These are phyloP conservation scores for Phrixothrix hirtus DNA, from an alignment of 2,888 invertebrate species.

Conservation along the genomic window DNA sequence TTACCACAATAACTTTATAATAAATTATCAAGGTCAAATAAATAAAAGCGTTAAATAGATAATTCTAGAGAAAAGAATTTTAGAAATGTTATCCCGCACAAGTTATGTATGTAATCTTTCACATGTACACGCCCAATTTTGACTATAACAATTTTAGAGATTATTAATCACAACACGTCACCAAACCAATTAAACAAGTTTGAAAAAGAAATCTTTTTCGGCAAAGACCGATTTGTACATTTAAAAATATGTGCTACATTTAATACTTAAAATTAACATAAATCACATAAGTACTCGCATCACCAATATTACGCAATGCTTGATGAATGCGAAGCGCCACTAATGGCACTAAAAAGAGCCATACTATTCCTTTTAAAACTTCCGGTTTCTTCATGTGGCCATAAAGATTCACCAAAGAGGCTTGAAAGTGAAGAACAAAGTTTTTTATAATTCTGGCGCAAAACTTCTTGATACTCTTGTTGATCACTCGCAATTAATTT, in stretches of 20 bases:
- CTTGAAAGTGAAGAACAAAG: conserved; percentile 76
- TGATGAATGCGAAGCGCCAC: conserved; percentile 78
- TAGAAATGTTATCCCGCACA: too few relatives aligned
- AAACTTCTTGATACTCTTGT: conserved; percentile 87
- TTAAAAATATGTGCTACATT: too few relatives aligned
- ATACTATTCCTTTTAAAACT: conserved; percentile 75
- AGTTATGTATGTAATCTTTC: too few relatives aligned
- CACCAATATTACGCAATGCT: conserved; percentile 69
- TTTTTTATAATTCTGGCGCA: conserved; percentile 85
- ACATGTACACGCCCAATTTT: too few relatives aligned
- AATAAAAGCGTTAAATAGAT: too few relatives aligned
- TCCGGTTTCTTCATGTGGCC: conserved; percentile 64
- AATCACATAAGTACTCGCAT: neutral
- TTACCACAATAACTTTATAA: too few relatives aligned
- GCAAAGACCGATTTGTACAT: too few relatives aligned
- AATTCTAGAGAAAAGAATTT: too few relatives aligned
- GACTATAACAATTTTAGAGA: too few relatives aligned
- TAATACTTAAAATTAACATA: conserved; percentile 1
- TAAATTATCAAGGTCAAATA: too few relatives aligned
- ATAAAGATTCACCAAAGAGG: conserved; percentile 74
- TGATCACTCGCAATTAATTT: conserved; percentile 88
- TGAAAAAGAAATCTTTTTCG: too few relatives aligned
- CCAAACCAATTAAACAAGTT: neutral
- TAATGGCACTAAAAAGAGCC: conserved; percentile 78
- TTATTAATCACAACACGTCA: too few relatives aligned